These are phyloP conservation scores for Carollia perspicillata DNA, from an alignment of 2,113 vertebrate genomes.

Conservation along the genomic window DNA sequence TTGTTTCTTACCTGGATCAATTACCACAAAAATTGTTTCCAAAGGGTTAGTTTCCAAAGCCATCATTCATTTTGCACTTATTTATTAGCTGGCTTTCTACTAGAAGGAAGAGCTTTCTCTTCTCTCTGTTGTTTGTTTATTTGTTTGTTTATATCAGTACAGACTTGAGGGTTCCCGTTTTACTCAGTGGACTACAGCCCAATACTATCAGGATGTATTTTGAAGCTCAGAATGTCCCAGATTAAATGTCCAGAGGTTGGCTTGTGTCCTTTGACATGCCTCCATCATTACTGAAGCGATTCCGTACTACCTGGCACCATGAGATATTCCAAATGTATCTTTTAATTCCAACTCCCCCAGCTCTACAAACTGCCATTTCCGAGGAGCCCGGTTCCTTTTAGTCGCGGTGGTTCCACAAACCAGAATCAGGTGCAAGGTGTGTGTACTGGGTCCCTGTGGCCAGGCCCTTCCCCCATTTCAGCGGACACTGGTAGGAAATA, in stretches of 20 bases:
- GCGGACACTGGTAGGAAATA: not conserved
- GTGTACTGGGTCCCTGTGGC: not conserved
- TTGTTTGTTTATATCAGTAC: not conserved
- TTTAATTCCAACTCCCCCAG: not conserved
- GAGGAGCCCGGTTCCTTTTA: not conserved
- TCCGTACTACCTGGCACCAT: not conserved
- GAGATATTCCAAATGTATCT: not conserved
- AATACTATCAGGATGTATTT: not conserved
- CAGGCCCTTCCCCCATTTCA: not conserved
- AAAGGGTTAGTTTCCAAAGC: not conserved
- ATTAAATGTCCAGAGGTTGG: too few species aligned
- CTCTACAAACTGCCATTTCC: not conserved
- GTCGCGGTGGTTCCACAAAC: not conserved
- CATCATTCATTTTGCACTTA: not conserved
- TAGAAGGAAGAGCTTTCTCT: not conserved
- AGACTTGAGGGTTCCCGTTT: not conserved
- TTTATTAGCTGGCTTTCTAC: not conserved
- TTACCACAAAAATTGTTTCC: not conserved
- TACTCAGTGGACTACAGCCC: not conserved
- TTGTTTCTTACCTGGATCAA: not conserved
- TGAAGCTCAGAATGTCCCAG: not conserved
- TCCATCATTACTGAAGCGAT: not conserved
- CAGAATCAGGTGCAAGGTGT: not conserved
- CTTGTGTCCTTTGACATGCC: not conserved
- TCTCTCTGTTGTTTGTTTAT: not conserved